These are phyloP conservation scores for Nomada ruficornis DNA, from an alignment of 2,888 invertebrate species.

Conservation along the genomic window DNA sequence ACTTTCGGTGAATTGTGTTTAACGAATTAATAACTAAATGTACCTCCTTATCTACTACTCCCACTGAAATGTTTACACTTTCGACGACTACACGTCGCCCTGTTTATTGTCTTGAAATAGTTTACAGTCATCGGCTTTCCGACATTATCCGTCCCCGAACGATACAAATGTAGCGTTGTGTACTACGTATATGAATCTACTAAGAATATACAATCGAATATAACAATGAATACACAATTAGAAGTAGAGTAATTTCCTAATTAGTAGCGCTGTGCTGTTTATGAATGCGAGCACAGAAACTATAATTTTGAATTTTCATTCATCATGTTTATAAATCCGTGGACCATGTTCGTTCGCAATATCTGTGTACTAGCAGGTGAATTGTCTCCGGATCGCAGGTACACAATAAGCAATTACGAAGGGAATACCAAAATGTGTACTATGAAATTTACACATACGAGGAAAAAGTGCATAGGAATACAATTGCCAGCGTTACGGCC, in stretches of 20 bases:
- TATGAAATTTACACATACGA: slow-evolving; percentile 53
- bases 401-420: slow-evolving; percentile 63
- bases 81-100: slow-evolving; percentile 52
- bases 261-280: slow-evolving; percentile 63
- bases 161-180: slow-evolving; percentile 73
- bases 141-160: slow-evolving; percentile 78
- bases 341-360: slow-evolving; percentile 43
- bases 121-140: slow-evolving; percentile 73
- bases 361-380: slow-evolving; percentile 40
- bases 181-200: slow-evolving; percentile 70
- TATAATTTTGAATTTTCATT: slow-evolving; percentile 50
- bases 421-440: slow-evolving; percentile 53
- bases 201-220: slow-evolving; percentile 71
- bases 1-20: slow-evolving; percentile 42
- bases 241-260: slow-evolving; percentile 70
- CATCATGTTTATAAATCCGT: slow-evolving; percentile 45
- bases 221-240: slow-evolving; percentile 74
- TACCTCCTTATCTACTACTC: slow-evolving; percentile 53
- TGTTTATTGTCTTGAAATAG: slow-evolving; percentile 62
- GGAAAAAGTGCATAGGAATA: slow-evolving; percentile 64
- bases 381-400: slow-evolving; percentile 60
- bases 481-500: slow-evolving; percentile 71
- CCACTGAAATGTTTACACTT: slow-evolving; percentile 48
- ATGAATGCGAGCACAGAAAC: slow-evolving; percentile 42
- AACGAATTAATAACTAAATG: slow-evolving; percentile 48